A percentile compares a stretch with the other conserved stretches of the same genome.
phyloP scores from a whole-genome alignment of 2,888 invertebrate genomes.

The Suillia variegata region DNA sequence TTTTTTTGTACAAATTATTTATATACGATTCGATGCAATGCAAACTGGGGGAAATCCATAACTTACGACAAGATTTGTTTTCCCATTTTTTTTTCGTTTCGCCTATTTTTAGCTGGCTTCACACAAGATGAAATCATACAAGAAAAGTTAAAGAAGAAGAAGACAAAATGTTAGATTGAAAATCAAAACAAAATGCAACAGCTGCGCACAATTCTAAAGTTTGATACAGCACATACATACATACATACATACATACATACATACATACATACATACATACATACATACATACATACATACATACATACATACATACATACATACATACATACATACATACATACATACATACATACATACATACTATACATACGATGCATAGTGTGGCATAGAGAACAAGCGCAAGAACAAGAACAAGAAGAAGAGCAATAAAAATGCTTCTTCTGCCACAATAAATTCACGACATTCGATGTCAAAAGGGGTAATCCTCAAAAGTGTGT shows the following conservation, averaged over 20 bases:
- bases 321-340: too few species aligned
- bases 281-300: too few species aligned
- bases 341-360: too few species aligned
- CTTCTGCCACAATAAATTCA: neutral
- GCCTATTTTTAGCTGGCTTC: neutral
- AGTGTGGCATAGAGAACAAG: neutral
- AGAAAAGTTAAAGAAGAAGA: too few species aligned
- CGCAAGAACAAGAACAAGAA: neutral
- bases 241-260: too few species aligned
- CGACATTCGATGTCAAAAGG: neutral
- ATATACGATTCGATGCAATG: too few species aligned
- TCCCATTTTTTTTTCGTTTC: neutral
- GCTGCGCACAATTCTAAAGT: neutral
- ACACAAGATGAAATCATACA: neutral
- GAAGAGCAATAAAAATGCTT: neutral
- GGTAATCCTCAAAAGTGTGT: constrained; percentile 34
- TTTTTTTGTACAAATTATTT: too few species aligned
- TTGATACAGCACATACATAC: neutral
- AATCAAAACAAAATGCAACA: neutral
- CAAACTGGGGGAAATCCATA: neutral
- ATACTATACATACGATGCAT: too few species aligned
- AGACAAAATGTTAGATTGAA: neutral
- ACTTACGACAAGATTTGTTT: neutral
- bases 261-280: too few species aligned
- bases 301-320: too few species aligned